Evolutionary conservation across 1,140 invertebrate species (phyloP).

Genomic region (Ridgeia piscesae): DNA sequence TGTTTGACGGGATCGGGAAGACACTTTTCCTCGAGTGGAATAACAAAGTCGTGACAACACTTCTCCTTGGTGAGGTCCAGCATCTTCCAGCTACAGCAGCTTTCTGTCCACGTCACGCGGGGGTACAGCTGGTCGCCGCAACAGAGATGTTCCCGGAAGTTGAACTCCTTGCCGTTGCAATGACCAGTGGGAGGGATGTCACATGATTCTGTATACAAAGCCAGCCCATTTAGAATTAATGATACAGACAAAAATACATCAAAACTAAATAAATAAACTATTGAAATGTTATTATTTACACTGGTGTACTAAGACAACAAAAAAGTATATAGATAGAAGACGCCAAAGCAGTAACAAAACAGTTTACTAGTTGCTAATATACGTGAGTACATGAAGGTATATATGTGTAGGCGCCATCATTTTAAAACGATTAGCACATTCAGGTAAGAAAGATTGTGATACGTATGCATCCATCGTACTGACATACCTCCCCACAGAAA

Average conservation of each 20-base stretch:
- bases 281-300: background rate
- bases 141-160: background rate
- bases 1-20: background rate
- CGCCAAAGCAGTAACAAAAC: background rate
- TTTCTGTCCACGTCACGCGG: background rate
- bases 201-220: background rate
- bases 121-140: background rate
- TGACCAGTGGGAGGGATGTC: background rate
- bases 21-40: background rate
- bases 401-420: too few relatives aligned
- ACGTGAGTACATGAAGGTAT: too few relatives aligned
- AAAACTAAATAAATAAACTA: background rate
- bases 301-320: background rate
- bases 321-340: background rate
- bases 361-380: too few relatives aligned
- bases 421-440: too few relatives aligned
- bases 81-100: background rate
- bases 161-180: background rate
- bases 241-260: background rate
- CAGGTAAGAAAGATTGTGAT: background rate
- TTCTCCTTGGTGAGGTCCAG: background rate
- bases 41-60: background rate
- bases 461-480: background rate
- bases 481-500: background rate
- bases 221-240: background rate